phyloP scores from a whole-genome alignment of 2,888 invertebrate genomes.

The Calliopum simillimum region DNA sequence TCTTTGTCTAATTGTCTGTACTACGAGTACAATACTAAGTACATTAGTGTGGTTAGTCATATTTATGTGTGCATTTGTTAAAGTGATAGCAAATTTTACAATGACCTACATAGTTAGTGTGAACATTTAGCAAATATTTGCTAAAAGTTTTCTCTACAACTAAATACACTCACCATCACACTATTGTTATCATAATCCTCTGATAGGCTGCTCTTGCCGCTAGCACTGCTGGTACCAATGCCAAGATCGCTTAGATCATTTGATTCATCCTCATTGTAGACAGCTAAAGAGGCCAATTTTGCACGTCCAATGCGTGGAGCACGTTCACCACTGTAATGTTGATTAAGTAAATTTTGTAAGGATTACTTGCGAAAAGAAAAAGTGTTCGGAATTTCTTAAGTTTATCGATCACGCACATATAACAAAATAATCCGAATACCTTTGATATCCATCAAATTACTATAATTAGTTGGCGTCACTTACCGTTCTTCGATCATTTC shows the following conservation, averaged over 20 bases:
- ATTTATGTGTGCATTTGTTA: neutral
- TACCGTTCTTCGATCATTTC: slow-evolving; percentile 93
- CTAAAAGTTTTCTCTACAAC: neutral
- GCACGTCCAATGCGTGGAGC: slow-evolving; percentile 70
- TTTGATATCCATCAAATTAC: neutral
- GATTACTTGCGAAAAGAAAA: slow-evolving; percentile 14
- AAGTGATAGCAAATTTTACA: slow-evolving; percentile 11
- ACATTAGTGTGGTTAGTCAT: neutral
- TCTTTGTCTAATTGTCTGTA: neutral
- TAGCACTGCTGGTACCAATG: slow-evolving; percentile 76
- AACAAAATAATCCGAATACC: neutral
- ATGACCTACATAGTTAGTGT: slow-evolving; percentile 27
- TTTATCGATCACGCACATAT: slow-evolving; percentile 10
- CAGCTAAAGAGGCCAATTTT: slow-evolving; percentile 73
- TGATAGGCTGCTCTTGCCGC: slow-evolving; percentile 73
- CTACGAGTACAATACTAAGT: no score
- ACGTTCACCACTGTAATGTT: slow-evolving; percentile 58
- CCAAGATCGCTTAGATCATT: slow-evolving; percentile 89
- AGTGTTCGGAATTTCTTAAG: neutral
- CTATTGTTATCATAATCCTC: slow-evolving; percentile 76
- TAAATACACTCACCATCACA: slow-evolving; percentile 73
- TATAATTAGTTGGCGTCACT: slow-evolving; percentile 51
- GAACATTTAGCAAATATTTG: neutral
- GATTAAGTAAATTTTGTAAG: neutral
- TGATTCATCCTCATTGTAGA: slow-evolving; percentile 84